Conservation (phyloP, 2,888 invertebrate genomes). For the Elysia crispata region DNA sequence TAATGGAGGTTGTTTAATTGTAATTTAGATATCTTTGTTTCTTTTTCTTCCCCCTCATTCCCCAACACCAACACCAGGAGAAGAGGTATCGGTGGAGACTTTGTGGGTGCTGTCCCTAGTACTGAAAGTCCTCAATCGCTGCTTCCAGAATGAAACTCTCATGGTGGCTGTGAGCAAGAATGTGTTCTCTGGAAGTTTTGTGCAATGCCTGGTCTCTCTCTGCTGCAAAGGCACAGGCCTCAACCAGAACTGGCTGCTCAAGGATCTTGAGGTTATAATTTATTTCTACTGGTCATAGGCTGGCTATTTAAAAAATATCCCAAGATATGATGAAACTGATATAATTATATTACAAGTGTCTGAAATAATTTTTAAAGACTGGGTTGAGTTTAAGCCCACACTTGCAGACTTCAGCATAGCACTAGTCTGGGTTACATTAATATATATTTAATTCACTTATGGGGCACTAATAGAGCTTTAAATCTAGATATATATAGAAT, state of each 20-base stretch:
- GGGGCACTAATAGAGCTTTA: too few relatives aligned
- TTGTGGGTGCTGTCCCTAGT: constrained; percentile 73
- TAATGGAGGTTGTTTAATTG: too few relatives aligned
- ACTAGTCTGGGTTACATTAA: too few relatives aligned
- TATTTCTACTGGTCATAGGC: too few relatives aligned
- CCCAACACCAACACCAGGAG: constrained; percentile 52
- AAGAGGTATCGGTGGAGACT: constrained; percentile 65
- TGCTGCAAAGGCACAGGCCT: constrained; percentile 74
- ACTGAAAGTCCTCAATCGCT: constrained; percentile 71
- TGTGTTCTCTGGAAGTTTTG: constrained; percentile 67
- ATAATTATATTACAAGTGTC: too few relatives aligned
- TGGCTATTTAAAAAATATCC: too few relatives aligned
- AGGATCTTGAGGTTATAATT: constrained; percentile 72
- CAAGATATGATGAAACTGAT: too few relatives aligned
- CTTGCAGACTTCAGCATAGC: too few relatives aligned
- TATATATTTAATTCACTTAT: too few relatives aligned
- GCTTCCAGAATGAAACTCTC: constrained; percentile 55
- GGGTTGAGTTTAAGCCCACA: too few relatives aligned
- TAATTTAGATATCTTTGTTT: neutral
- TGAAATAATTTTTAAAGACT: too few relatives aligned
- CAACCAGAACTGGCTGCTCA: constrained; percentile 74
- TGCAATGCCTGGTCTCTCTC: constrained; percentile 72
- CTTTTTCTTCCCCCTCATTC: constrained; percentile 3
- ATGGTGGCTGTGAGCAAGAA: constrained; percentile 51
- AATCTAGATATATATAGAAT: too few relatives aligned